phyloP scores from a whole-genome alignment of 2,888 invertebrate genomes.

The Corythucha ciliata region DNA sequence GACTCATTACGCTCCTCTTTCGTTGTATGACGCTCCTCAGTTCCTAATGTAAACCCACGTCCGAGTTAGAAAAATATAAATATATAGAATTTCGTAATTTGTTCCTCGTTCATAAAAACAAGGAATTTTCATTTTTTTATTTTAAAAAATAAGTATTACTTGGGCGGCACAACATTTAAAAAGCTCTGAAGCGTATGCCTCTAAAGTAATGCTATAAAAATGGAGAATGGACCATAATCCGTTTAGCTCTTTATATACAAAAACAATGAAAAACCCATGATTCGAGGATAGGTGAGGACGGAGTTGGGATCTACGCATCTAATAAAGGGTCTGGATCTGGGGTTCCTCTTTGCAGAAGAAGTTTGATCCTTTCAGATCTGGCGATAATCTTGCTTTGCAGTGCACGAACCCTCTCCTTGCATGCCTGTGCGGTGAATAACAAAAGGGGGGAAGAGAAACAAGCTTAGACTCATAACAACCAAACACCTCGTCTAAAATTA shows the following conservation, averaged over 20 bases:
- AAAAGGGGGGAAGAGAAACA: not conserved
- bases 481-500: too few species aligned
- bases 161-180: too few species aligned
- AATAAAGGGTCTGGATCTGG: conserved; percentile 62
- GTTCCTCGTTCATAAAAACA: too few species aligned
- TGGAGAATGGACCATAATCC: conserved; percentile 14
- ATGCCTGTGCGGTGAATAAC: conserved; percentile 50
- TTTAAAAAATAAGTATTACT: too few species aligned
- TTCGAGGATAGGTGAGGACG: too few species aligned
- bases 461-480: too few species aligned
- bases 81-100: too few species aligned
- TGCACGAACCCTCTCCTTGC: conserved; percentile 74
- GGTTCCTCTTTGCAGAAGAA: conserved; percentile 75
- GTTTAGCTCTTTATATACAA: conserved; percentile 9
- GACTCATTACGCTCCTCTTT: conserved; percentile 24
- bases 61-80: too few species aligned
- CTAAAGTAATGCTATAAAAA: too few species aligned
- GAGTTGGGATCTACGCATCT: conserved; percentile 24
- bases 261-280: too few species aligned
- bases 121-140: too few species aligned
- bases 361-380: conserved; percentile 78
- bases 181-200: too few species aligned
- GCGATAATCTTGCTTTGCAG: conserved; percentile 81
- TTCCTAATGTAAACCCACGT: conserved; percentile 17
- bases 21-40: conserved; percentile 12